These are phyloP conservation scores for Heterodera schachtii DNA, from an alignment of 1,140 invertebrate species.

Conservation along the genomic window DNA sequence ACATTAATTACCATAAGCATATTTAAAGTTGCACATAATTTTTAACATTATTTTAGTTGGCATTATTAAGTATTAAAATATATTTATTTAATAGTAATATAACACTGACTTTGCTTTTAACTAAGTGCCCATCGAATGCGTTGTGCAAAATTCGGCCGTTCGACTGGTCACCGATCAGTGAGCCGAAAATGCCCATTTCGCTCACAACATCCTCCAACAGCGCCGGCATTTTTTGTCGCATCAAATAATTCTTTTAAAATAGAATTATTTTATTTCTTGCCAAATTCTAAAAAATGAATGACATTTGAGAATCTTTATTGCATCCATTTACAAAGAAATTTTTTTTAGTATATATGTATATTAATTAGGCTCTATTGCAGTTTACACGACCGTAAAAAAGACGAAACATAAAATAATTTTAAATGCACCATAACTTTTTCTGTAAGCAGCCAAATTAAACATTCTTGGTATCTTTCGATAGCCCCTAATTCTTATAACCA, in stretches of 20 bases:
- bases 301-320: neutral
- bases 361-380: too few species aligned
- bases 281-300: neutral
- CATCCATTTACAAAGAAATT: neutral
- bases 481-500: too few species aligned
- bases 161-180: slow-evolving; percentile 1
- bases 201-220: neutral
- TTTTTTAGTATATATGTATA: neutral
- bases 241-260: slow-evolving; percentile 17
- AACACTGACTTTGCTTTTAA: slow-evolving; percentile 9
- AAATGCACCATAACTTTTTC: too few species aligned
- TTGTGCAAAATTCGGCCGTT: neutral
- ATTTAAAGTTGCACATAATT: too few species aligned
- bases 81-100: neutral
- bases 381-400: too few species aligned
- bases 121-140: neutral
- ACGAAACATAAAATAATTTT: neutral
- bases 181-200: slow-evolving; percentile 18
- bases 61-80: neutral
- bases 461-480: too few species aligned
- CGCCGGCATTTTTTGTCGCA: slow-evolving; percentile 9
- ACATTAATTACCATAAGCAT: neutral
- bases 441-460: too few species aligned
- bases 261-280: neutral
- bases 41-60: neutral